Evolutionary conservation across 2,797 vertebrate species (phyloP).

Genomic region (Spinibarbus caldwelli): DNA sequence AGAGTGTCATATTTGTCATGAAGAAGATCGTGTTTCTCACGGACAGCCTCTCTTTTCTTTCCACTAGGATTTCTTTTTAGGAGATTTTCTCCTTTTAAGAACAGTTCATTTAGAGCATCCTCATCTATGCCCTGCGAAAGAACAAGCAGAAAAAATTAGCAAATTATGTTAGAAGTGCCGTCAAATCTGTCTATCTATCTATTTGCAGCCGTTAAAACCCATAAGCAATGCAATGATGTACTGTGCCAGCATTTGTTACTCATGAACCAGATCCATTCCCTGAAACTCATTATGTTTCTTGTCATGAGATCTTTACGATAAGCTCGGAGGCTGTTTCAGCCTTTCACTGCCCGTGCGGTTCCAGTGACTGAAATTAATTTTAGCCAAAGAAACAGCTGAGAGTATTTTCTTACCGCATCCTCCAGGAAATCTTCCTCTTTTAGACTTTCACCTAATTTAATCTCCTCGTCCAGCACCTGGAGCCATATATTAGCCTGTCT

Average conservation of each 20-base stretch:
- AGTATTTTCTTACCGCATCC: conserved; percentile 84
- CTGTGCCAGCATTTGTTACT: conserved; percentile 29
- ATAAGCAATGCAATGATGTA: conserved; percentile 1
- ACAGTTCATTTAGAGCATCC: conserved; percentile 88
- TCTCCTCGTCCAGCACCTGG: conserved; percentile 93
- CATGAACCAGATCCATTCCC: conserved; percentile 5
- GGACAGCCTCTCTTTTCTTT: conserved; percentile 88
- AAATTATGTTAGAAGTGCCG: neutral
- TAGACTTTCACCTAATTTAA: conserved; percentile 92
- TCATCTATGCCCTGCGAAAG: conserved; percentile 86
- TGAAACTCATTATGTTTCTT: conserved; percentile 36
- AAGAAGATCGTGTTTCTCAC: conserved; percentile 89
- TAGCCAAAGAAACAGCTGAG: conserved; percentile 31
- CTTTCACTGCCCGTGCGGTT: neutral
- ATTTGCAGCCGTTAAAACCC: neutral
- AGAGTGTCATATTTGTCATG: conserved; percentile 92
- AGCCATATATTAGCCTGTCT: conserved; percentile 92
- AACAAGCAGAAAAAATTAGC: conserved; percentile 5
- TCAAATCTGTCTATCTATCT: neutral
- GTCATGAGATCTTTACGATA: conserved; percentile 19
- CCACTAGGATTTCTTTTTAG: conserved; percentile 89
- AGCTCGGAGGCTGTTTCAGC: conserved; percentile 14
- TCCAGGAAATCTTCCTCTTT: conserved; percentile 98
- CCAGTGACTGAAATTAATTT: conserved; percentile 21
- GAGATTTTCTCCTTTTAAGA: conserved; percentile 89